Evolutionary conservation across 1,140 invertebrate genomes (phyloP).

Genomic region (Ylistrum balloti): DNA sequence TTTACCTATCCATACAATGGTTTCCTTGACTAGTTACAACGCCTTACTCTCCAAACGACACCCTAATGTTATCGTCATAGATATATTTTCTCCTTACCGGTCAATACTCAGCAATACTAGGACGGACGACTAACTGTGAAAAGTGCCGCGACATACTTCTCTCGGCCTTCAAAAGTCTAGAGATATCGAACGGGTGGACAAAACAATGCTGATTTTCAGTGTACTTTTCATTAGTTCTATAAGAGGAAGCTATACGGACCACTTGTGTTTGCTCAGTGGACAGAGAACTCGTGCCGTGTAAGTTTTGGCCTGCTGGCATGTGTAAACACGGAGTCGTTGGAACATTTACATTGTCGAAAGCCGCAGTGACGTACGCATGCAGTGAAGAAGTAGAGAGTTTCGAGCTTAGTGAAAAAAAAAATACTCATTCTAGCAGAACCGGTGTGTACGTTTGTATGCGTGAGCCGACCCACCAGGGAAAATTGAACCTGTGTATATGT

Average conservation of each 20-base stretch:
- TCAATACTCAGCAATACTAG: background rate
- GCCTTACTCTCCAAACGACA: background rate
- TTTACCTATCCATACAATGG: background rate
- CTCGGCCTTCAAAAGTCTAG: background rate
- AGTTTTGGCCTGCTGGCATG: constrained; percentile 14
- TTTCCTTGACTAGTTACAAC: background rate
- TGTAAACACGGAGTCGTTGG: constrained; percentile 10
- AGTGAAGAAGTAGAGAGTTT: background rate
- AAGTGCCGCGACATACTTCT: background rate
- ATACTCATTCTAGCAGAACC: constrained; percentile 12
- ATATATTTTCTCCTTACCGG: background rate
- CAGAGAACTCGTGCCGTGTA: background rate
- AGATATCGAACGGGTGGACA: constrained; percentile 13
- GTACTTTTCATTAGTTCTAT: constrained; percentile 35
- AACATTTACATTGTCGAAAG: constrained; percentile 20
- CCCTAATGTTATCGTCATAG: background rate
- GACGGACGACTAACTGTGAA: background rate
- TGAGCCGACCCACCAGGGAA: constrained; percentile 10
- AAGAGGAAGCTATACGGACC: background rate
- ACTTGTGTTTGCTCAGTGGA: background rate
- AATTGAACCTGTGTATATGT: constrained; percentile 1
- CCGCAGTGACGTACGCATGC: background rate
- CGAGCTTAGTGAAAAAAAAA: constrained; percentile 5
- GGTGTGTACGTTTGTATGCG: constrained; percentile 15
- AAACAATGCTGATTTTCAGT: background rate